phyloP scores from a whole-genome alignment of 2,888 invertebrate species.

The Agriopis aurantiaria region DNA sequence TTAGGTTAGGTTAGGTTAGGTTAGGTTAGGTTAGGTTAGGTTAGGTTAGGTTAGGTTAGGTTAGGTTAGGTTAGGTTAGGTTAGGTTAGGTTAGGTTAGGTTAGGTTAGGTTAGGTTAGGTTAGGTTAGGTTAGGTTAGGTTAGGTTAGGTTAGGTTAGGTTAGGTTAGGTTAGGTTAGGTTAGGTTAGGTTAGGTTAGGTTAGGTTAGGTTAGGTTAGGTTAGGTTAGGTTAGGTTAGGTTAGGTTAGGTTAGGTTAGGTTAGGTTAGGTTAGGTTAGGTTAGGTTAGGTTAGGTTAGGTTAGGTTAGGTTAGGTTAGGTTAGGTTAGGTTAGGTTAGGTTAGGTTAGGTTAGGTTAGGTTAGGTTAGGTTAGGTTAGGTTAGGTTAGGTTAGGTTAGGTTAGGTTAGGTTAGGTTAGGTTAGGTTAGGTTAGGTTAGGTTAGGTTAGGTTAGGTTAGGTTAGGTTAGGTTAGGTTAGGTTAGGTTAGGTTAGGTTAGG shows the following conservation, averaged over 20 bases:
- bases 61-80: slow-evolving; percentile 42
- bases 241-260: slow-evolving; percentile 35
- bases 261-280: slow-evolving; percentile 30
- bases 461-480: no score
- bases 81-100: slow-evolving; percentile 21
- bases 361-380: slow-evolving; percentile 15
- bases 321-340: slow-evolving; percentile 43
- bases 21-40: slow-evolving; percentile 6
- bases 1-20: slow-evolving; percentile 33
- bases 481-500: no score
- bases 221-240: slow-evolving; percentile 16
- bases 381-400: no score
- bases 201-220: slow-evolving; percentile 35
- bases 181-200: slow-evolving; percentile 49
- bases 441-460: no score
- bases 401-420: no score
- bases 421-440: no score
- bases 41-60: slow-evolving; percentile 41
- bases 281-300: slow-evolving; percentile 16
- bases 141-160: slow-evolving; percentile 40
- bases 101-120: slow-evolving; percentile 19
- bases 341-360: slow-evolving; percentile 21
- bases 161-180: slow-evolving; percentile 45
- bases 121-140: slow-evolving; percentile 26
- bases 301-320: slow-evolving; percentile 22